These are phyloP conservation scores for Lamellibrachia satsuma DNA, from an alignment of 2,888 invertebrate species.

Conservation along the genomic window DNA sequence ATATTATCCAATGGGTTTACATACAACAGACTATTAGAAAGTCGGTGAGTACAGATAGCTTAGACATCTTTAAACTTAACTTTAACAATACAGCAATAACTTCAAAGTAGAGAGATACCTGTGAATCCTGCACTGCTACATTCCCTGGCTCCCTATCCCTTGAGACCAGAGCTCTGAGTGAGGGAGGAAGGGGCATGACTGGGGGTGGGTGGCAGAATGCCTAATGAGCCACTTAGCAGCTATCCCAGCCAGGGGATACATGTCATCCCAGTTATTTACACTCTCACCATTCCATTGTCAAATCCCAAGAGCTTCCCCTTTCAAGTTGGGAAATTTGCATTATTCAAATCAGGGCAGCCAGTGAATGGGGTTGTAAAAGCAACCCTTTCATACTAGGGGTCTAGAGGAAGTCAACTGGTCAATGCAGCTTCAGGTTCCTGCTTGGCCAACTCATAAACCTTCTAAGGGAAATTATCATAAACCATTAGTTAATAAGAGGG, in stretches of 20 bases:
- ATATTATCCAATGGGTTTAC: too few species aligned
- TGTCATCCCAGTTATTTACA: neutral
- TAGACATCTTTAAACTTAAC: neutral
- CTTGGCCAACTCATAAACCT: neutral
- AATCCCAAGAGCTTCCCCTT: neutral
- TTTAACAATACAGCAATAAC: neutral
- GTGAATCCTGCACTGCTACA: conserved; percentile 36
- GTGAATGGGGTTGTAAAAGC: neutral
- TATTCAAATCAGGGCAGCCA: neutral
- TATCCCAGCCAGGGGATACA: neutral
- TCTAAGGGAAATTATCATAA: neutral
- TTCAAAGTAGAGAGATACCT: neutral
- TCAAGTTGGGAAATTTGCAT: neutral
- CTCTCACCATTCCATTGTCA: neutral
- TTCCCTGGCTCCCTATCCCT: neutral
- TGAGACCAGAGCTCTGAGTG: neutral
- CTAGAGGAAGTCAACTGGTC: neutral
- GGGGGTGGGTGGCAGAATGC: neutral
- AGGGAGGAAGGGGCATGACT: neutral
- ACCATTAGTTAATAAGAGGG: neutral
- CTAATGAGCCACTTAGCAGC: neutral
- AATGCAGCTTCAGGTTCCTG: neutral
- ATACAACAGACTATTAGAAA: too few species aligned
- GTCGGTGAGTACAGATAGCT: too few species aligned
- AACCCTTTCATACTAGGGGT: neutral